These are phyloP conservation scores for Cantharis lateralis DNA, from an alignment of 2,888 invertebrate species.

Conservation along the genomic window DNA sequence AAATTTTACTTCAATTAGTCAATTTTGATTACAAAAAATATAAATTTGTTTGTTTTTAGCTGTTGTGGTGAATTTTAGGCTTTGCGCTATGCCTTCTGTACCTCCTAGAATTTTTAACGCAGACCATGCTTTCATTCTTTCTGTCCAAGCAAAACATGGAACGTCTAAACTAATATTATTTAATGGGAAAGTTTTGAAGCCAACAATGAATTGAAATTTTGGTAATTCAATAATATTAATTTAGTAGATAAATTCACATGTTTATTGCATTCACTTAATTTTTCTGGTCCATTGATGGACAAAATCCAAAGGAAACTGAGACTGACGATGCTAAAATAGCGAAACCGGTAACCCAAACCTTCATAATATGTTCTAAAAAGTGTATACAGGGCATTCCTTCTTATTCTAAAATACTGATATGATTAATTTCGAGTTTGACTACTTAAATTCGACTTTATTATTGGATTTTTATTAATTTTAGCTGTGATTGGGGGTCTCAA, in stretches of 20 bases:
- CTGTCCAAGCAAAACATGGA: not conserved
- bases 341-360: too few relatives aligned
- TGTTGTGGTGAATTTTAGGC: not conserved
- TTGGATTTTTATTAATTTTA: not conserved
- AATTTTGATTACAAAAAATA: not conserved
- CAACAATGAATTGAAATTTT: not conserved
- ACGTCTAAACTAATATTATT: not conserved
- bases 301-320: too few relatives aligned
- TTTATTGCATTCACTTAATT: too few relatives aligned
- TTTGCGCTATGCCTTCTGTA: not conserved
- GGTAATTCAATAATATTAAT: not conserved
- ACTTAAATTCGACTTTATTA: not conserved
- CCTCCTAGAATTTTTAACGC: not conserved
- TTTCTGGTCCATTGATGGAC: too few relatives aligned
- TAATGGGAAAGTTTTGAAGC: not conserved
- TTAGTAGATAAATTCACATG: not conserved
- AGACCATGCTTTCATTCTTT: slow-evolving; percentile 9
- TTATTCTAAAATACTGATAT: too few relatives aligned
- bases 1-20: too few relatives aligned
- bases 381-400: too few relatives aligned
- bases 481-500: not conserved
- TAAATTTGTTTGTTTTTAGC: not conserved
- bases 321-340: too few relatives aligned
- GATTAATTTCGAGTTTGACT: too few relatives aligned
- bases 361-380: too few relatives aligned